These are phyloP conservation scores for Miniopterus natalensis DNA, from an alignment of 2,113 vertebrate genomes.

Conservation along the genomic window DNA sequence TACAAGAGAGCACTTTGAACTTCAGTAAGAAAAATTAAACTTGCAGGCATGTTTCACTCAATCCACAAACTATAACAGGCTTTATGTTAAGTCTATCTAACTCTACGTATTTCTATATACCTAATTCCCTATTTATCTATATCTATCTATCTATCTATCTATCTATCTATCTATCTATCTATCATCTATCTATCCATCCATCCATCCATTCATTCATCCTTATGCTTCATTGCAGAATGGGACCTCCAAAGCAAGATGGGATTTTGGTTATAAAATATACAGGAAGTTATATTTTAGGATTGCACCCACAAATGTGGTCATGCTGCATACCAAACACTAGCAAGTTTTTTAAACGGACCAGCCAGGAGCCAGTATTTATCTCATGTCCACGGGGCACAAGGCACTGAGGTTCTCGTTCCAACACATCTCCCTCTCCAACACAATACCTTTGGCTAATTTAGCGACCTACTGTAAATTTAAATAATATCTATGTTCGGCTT, in stretches of 20 bases:
- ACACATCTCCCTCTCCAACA: not conserved
- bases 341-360: not conserved
- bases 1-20: not conserved
- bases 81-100: not conserved
- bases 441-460: not conserved
- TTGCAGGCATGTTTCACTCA: not conserved
- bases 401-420: no score
- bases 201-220: not conserved
- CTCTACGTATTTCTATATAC: not conserved
- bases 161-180: not conserved
- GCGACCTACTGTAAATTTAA: not conserved
- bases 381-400: not conserved
- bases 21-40: not conserved
- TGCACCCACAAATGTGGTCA: not conserved
- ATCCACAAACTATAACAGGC: not conserved
- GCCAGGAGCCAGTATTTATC: not conserved
- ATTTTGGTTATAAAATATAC: not conserved
- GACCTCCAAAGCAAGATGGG: not conserved
- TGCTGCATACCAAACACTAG: not conserved
- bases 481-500: not conserved
- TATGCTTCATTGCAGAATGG: not conserved
- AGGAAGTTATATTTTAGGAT: not conserved
- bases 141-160: not conserved
- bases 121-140: not conserved
- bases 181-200: not conserved